phyloP scores from a whole-genome alignment of 2,797 vertebrate genomes.

The Hirundo rustica region DNA sequence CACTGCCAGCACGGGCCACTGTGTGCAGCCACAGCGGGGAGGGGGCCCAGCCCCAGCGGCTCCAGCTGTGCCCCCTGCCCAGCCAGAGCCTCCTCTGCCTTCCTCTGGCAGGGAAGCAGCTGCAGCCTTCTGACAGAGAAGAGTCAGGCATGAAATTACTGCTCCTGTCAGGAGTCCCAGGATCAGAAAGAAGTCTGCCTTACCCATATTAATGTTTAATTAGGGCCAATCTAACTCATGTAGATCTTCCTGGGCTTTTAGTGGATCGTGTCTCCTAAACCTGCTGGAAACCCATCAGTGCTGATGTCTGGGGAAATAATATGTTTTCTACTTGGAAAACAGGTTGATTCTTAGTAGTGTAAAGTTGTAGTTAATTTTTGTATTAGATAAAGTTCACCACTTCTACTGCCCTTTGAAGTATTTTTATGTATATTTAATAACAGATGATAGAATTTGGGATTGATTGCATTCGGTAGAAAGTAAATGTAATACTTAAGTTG shows the following conservation, averaged over 20 bases:
- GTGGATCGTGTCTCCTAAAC: accelerated
- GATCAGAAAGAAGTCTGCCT: not conserved
- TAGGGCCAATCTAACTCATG: not conserved
- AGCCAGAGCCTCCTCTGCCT: not conserved
- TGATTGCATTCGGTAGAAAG: not conserved
- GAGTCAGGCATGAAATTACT: not conserved
- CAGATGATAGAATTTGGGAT: not conserved
- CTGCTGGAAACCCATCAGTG: not conserved
- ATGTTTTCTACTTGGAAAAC: not conserved
- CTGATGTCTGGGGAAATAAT: not conserved
- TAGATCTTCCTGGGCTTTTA: not conserved
- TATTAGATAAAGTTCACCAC: not conserved
- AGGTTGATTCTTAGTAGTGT: not conserved
- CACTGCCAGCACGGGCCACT: accelerated
- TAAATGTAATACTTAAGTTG: not conserved
- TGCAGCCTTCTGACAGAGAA: not conserved
- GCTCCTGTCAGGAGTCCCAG: not conserved
- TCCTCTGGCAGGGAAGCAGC: not conserved
- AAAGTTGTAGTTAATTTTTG: not conserved
- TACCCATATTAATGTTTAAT: not conserved
- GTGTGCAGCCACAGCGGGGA: accelerated
- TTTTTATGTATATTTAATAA: not conserved
- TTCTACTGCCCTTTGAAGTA: not conserved
- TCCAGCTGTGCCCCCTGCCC: not conserved
- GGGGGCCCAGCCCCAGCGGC: too few relatives aligned